Evolutionary conservation across 1,140 invertebrate species (phyloP).

Genomic region (Drosophila erecta): DNA sequence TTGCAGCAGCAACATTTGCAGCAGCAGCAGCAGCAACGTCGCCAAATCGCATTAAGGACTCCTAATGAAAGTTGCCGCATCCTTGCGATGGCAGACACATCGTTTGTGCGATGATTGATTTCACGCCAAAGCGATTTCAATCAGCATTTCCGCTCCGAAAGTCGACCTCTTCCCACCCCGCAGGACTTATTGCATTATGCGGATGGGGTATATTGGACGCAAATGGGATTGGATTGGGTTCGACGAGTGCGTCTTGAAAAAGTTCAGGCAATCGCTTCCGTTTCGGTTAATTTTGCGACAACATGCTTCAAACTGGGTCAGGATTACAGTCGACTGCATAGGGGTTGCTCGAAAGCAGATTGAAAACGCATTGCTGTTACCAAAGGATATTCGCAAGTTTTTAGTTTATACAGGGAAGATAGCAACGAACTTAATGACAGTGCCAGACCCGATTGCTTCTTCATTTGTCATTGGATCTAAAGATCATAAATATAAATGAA

Average conservation of each 20-base stretch:
- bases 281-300: conserved; percentile 4
- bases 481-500: neutral
- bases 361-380: neutral
- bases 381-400: no score
- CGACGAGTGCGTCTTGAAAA: conserved; percentile 35
- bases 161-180: conserved; percentile 26
- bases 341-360: conserved; percentile 2
- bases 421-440: no score
- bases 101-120: conserved; percentile 80
- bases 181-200: conserved; percentile 65
- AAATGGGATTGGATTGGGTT: conserved; percentile 26
- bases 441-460: no score
- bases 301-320: conserved; percentile 30
- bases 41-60: conserved; percentile 83
- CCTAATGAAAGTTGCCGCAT: conserved; percentile 81
- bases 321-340: conserved; percentile 25
- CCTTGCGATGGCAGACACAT: conserved; percentile 69
- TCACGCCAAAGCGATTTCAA: conserved; percentile 84
- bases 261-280: conserved; percentile 19
- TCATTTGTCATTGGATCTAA: neutral
- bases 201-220: conserved; percentile 20
- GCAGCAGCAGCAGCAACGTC: conserved; percentile 42
- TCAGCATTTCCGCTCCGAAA: conserved; percentile 77
- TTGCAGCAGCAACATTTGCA: conserved; percentile 41
- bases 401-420: no score